phyloP scores from a whole-genome alignment of 2,888 invertebrate genomes.

The Syrphus vitripennis region DNA sequence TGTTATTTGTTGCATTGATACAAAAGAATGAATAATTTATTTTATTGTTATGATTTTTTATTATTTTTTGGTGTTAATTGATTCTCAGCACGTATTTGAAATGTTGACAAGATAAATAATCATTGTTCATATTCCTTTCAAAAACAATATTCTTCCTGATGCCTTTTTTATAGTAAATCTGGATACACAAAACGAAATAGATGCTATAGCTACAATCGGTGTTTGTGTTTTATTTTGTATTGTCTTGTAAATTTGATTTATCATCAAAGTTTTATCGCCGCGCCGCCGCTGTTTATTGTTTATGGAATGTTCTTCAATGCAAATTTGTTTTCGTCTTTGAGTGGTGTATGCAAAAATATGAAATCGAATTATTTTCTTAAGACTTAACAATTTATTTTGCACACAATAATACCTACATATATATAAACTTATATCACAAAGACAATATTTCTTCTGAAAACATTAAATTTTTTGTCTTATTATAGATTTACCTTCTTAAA shows the following conservation, averaged over 20 bases:
- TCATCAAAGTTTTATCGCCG: not conserved
- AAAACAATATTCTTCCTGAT: constrained; percentile 17
- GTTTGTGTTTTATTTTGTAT: not conserved
- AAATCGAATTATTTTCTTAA: too few species aligned
- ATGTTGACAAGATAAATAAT: constrained; percentile 29
- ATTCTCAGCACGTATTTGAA: constrained; percentile 48
- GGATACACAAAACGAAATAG: not conserved
- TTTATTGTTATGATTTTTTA: constrained; percentile 8
- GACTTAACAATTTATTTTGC: too few species aligned
- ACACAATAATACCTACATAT: too few species aligned
- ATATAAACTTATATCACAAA: too few species aligned
- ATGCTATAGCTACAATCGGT: not conserved
- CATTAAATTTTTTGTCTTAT: too few species aligned
- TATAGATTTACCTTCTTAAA: too few species aligned
- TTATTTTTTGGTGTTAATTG: not conserved
- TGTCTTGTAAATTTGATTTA: not conserved
- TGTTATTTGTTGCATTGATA: constrained; percentile 29
- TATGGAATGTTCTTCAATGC: not conserved
- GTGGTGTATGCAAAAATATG: not conserved
- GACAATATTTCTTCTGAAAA: too few species aligned
- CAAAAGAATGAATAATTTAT: constrained; percentile 28
- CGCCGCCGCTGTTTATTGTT: not conserved
- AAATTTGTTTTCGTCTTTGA: not conserved
- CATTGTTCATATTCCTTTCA: constrained; percentile 11
- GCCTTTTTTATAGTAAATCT: not conserved